Evolutionary conservation across 2,888 invertebrate species (phyloP).

Genomic region (Nomada fabriciana): DNA sequence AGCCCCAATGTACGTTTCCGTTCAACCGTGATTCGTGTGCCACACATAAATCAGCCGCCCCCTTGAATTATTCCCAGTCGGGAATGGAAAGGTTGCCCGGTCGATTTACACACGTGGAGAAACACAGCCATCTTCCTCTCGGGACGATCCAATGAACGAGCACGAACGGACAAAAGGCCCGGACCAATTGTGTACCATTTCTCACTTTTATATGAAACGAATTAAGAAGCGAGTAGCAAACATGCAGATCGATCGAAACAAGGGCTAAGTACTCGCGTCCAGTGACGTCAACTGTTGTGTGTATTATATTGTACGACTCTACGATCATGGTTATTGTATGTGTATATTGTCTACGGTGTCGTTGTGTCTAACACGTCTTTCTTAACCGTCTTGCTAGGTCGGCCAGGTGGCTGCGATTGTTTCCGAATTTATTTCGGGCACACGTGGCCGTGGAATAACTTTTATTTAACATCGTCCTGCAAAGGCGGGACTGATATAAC

Average conservation of each 20-base stretch:
- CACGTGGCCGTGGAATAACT: background rate
- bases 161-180: constrained; percentile 51
- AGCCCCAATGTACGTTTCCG: constrained; percentile 33
- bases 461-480: background rate
- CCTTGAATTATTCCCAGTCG: constrained; percentile 13
- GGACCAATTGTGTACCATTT: constrained; percentile 77
- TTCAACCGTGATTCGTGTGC: constrained; percentile 2
- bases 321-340: constrained; percentile 62
- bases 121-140: constrained; percentile 24
- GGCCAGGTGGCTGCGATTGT: constrained; percentile 11
- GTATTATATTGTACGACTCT: constrained; percentile 53
- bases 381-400: constrained; percentile 49
- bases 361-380: constrained; percentile 49
- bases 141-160: constrained; percentile 53
- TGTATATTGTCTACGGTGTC: constrained; percentile 60
- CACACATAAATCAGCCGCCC: constrained; percentile 42
- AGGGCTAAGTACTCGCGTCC: constrained; percentile 49
- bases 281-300: constrained; percentile 54
- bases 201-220: constrained; percentile 79
- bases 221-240: constrained; percentile 23
- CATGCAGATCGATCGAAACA: constrained; percentile 24
- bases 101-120: constrained; percentile 6
- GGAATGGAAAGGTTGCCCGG: background rate
- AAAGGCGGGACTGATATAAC: background rate
- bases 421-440: background rate